These are phyloP conservation scores for Muschampia plurimacula DNA, from an alignment of 2,888 invertebrate genomes.

Conservation along the genomic window DNA sequence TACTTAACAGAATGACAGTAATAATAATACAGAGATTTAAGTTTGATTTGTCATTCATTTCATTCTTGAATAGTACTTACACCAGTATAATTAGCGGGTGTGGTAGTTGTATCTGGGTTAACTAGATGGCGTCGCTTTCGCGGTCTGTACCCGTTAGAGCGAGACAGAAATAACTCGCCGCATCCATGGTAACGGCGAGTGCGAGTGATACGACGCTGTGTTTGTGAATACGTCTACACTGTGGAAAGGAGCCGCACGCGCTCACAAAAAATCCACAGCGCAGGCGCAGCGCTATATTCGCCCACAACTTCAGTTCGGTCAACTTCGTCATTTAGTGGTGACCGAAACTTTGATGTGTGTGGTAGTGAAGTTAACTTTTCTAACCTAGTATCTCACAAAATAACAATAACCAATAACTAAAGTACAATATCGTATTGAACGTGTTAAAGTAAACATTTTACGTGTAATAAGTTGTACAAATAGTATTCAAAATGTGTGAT, in stretches of 20 bases:
- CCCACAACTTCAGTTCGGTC: constrained; percentile 84
- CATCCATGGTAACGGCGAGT: constrained; percentile 43
- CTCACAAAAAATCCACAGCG: constrained; percentile 80
- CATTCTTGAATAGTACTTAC: constrained; percentile 27
- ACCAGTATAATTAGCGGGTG: constrained; percentile 47
- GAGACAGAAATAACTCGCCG: constrained; percentile 49
- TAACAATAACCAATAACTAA: constrained; percentile 83
- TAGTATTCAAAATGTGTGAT: constrained; percentile 84
- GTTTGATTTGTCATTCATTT: constrained; percentile 34
- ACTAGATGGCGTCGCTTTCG: constrained; percentile 75
- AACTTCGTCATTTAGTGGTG: constrained; percentile 84
- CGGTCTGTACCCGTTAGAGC: constrained; percentile 54
- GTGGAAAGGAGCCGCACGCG: constrained; percentile 80
- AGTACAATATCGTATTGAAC: constrained; percentile 77
- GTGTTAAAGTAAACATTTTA: constrained; percentile 77
- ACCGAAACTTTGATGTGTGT: constrained; percentile 83
- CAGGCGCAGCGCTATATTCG: constrained; percentile 81
- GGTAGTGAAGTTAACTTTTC: constrained; percentile 85
- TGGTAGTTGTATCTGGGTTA: constrained; percentile 60
- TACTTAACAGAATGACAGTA: not conserved
- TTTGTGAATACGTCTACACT: constrained; percentile 82
- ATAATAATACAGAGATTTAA: constrained; percentile 21
- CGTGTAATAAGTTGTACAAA: constrained; percentile 76
- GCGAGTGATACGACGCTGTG: constrained; percentile 67
- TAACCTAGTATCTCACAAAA: constrained; percentile 82